Percentiles rank a stretch among this genome's conserved stretches.
Conservation (phyloP, 1,140 invertebrate genomes). For the Mercenaria mercenaria region DNA sequence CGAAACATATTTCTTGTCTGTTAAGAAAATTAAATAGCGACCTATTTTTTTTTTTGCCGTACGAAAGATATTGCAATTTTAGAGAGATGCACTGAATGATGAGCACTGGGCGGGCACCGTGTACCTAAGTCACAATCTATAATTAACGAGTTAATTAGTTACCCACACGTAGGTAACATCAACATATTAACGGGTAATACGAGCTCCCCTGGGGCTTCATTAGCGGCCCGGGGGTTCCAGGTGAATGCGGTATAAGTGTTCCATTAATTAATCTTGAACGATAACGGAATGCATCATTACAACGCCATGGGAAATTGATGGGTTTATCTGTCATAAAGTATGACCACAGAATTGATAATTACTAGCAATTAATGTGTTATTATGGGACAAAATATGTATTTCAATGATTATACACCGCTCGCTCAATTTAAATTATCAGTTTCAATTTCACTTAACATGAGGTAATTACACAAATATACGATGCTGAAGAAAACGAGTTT, state of each 20-base stretch:
- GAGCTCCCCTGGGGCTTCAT: slow-evolving; percentile 37
- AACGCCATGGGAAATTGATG: not conserved
- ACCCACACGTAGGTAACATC: slow-evolving; percentile 34
- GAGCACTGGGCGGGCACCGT: too few species aligned
- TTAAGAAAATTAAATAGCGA: too few species aligned
- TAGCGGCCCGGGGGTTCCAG: slow-evolving; percentile 22
- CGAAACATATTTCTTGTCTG: too few species aligned
- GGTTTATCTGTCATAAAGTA: not conserved
- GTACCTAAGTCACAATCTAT: not conserved
- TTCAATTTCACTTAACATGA: too few species aligned
- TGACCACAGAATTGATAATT: not conserved
- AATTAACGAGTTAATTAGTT: slow-evolving; percentile 66
- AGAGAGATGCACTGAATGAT: too few species aligned
- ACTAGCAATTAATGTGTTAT: not conserved
- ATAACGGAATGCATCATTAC: not conserved
- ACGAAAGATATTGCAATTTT: too few species aligned
- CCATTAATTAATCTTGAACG: not conserved
- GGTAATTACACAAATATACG: too few species aligned
- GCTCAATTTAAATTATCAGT: too few species aligned
- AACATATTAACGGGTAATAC: slow-evolving; percentile 52
- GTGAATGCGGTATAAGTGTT: slow-evolving; percentile 25
- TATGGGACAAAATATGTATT: too few species aligned
- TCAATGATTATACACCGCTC: too few species aligned
- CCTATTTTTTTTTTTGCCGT: too few species aligned
- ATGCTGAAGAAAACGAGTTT: too few species aligned